Conservation (phyloP, 2,113 vertebrate genomes). For the Sardina pilchardus region DNA sequence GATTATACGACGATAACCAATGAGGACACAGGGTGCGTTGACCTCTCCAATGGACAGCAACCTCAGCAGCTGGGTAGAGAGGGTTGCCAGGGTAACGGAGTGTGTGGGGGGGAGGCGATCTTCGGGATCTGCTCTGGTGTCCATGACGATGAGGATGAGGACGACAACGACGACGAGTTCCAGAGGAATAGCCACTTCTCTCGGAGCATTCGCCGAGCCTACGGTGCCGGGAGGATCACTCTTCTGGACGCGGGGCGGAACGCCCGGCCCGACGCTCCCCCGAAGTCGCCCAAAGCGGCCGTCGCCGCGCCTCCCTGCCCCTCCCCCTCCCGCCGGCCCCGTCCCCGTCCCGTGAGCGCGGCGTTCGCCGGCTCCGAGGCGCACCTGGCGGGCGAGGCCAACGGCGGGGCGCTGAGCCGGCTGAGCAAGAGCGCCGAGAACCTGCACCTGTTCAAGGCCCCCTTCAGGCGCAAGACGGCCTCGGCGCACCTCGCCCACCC, state of each 20-base stretch:
- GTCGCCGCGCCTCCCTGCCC: no score
- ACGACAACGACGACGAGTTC: conserved; percentile 72
- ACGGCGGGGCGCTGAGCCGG: conserved; percentile 69
- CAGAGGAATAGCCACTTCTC: conserved; percentile 84
- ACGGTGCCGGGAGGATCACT: conserved; percentile 85
- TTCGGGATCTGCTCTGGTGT: neutral
- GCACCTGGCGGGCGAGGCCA: conserved; percentile 61
- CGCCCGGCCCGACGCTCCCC: conserved; percentile 43
- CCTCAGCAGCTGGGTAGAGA: conserved; percentile 57
- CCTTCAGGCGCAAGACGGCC: conserved; percentile 81
- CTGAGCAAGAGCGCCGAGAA: conserved; percentile 90
- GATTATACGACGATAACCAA: conserved; percentile 26
- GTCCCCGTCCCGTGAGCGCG: conserved; percentile 52
- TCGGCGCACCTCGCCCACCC: conserved; percentile 58
- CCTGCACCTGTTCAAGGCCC: conserved; percentile 80
- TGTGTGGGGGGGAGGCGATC: neutral
- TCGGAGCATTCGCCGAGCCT: conserved; percentile 87
- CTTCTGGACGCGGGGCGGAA: conserved; percentile 67
- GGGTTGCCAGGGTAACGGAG: neutral
- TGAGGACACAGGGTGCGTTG: conserved; percentile 49
- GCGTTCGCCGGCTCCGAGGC: conserved; percentile 48
- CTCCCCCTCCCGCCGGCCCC: conserved; percentile 50
- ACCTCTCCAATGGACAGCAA: conserved; percentile 35
- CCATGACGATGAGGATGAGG: conserved; percentile 68
- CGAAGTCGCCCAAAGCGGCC: conserved; percentile 25